These are phyloP conservation scores for Centropus unirufus DNA, from an alignment of 2,113 vertebrate genomes.

Conservation along the genomic window DNA sequence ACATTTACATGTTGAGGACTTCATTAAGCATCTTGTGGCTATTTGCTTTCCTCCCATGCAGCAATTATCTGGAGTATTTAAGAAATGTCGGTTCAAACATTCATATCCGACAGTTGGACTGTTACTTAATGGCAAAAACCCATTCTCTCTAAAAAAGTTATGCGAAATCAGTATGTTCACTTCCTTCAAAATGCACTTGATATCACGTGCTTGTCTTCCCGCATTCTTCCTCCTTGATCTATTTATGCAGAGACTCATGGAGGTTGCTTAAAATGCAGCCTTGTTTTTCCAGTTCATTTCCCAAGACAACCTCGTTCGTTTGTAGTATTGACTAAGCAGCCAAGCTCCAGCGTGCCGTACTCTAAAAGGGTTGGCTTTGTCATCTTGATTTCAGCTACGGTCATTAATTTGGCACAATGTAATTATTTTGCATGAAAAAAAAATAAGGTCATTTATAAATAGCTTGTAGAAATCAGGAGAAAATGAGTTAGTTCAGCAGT, in stretches of 20 bases:
- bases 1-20: not conserved
- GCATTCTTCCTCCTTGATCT: not conserved
- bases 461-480: not conserved
- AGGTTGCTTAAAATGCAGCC: not conserved
- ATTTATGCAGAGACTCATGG: not conserved
- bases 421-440: not conserved
- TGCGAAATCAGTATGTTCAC: not conserved
- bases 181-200: not conserved
- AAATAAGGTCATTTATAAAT: not conserved
- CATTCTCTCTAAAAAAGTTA: not conserved
- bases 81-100: not conserved
- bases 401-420: not conserved
- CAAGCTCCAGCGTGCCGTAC: not conserved
- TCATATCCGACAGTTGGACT: not conserved
- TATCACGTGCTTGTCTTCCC: not conserved
- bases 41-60: not conserved
- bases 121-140: not conserved
- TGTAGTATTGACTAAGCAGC: not conserved
- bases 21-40: not conserved
- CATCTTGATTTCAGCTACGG: not conserved
- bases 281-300: constrained; percentile 5
- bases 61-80: not conserved
- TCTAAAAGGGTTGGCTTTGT: not conserved
- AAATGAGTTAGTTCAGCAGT: not conserved
- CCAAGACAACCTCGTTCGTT: not conserved